Evolutionary conservation across 2,888 invertebrate species (phyloP), one percentile per base, ranked within the genome.

Genomic region (Tholera decimalis): DNA sequence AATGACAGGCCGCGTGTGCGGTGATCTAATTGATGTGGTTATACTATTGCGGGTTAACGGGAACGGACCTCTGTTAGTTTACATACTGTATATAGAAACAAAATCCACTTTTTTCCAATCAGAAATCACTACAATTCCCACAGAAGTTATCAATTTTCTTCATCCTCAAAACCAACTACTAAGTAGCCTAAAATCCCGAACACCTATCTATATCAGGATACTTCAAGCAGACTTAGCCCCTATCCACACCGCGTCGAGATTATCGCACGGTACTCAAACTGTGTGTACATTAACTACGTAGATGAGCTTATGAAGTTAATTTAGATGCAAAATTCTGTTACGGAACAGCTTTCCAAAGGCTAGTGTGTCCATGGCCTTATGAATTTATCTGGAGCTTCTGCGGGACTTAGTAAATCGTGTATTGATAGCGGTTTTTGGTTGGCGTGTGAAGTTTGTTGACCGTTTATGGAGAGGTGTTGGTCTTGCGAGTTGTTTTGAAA

Each of bases 291-390:
- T 83, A 81, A 75, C 84, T 80, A 81, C 79, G 82, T 83, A 84
- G 84, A 87, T 81, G 84, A 82, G 84, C 83, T 88, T 84, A 85
- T 80, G 67, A 86, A 85, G 69, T 77, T 72, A 71, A 69, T 78
- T 83, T 73, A 73, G 76, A 75, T 73, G 76, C 72, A 74, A 79
- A 84, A 83, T 76, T 83, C 65, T 65, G 57, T 65, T 67, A 67
- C 55, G 56, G 49, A 83, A 74, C 74, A 70, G 67, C 57, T 81
- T 80, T 65, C 53, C 62, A 56, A 60, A 53, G 67, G 53, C 70
- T 51, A 77, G 67, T 77, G 71, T 69, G 79, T 54, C 74, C 61
- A 77, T 70, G 46, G 72, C 70, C 68, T 74, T 73, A 68, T 73
- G 72, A 79, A 79, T 83, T 81, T 83, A 62, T 73, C 64, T 63